Evolutionary conservation across 1,140 invertebrate species (phyloP).

Genomic region (Araneus ventricosus): DNA sequence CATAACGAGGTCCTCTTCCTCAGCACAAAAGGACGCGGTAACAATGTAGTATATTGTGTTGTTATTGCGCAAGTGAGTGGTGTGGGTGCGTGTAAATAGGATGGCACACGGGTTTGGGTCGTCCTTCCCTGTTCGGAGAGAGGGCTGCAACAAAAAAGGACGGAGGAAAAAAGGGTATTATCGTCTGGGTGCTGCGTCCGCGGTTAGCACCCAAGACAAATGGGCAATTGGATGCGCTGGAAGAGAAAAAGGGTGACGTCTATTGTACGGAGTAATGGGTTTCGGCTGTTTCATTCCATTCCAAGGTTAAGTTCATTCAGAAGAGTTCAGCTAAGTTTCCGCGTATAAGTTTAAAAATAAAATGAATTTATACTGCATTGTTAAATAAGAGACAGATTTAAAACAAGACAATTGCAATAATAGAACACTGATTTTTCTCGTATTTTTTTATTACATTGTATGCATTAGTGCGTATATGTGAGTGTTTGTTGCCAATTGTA

Average conservation of each 20-base stretch:
- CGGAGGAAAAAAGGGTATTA: background rate
- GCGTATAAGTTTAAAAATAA: too few relatives aligned
- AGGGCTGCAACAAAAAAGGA: background rate
- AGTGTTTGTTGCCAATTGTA: too few relatives aligned
- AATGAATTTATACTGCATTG: too few relatives aligned
- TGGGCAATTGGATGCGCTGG: background rate
- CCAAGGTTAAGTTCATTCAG: too few relatives aligned
- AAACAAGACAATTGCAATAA: too few relatives aligned
- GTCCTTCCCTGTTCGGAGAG: background rate
- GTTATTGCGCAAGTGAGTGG: background rate
- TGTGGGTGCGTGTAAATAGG: slow-evolving; percentile 21
- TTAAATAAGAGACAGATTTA: too few relatives aligned
- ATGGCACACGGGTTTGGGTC: background rate
- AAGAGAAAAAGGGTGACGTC: background rate
- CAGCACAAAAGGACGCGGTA: slow-evolving; percentile 40
- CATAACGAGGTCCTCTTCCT: slow-evolving; percentile 54
- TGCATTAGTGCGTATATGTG: too few relatives aligned
- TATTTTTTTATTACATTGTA: too few relatives aligned
- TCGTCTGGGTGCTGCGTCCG: background rate
- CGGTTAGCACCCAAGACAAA: slow-evolving; percentile 34
- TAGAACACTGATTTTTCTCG: too few relatives aligned
- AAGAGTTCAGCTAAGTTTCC: too few relatives aligned
- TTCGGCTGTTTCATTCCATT: too few relatives aligned
- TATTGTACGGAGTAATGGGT: too few relatives aligned
- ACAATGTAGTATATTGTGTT: slow-evolving; percentile 63